Conservation (phyloP, 2,113 vertebrate genomes). For the Physeter macrocephalus region DNA sequence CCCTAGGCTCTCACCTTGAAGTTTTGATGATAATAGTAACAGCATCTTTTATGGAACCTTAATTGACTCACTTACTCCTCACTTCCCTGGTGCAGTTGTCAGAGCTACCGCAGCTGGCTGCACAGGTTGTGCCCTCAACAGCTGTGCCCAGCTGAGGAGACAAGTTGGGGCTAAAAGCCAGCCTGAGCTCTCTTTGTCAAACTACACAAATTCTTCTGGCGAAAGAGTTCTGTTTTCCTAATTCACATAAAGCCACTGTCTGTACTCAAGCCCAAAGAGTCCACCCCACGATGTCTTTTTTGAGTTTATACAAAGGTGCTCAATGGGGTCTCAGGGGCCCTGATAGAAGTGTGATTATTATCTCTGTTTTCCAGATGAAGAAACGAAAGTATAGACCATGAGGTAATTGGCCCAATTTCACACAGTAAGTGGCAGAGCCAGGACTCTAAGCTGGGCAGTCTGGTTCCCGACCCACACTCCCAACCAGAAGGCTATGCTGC, state of each 20-base stretch:
- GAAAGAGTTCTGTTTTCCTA: background rate
- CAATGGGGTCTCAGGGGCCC: background rate
- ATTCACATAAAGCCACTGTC: background rate
- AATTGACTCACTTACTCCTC: background rate
- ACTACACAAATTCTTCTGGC: background rate
- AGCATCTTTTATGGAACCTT: background rate
- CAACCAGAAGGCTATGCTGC: background rate
- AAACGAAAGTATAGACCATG: background rate
- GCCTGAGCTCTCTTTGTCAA: background rate
- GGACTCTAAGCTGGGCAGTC: background rate
- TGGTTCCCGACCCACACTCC: background rate
- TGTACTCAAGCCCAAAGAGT: too few species aligned
- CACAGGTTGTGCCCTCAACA: background rate
- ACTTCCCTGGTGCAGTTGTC: background rate
- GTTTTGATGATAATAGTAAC: background rate
- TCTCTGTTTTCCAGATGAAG: background rate
- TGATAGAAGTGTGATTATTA: background rate
- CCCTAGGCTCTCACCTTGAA: background rate
- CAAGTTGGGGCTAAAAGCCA: background rate
- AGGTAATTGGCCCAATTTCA: background rate
- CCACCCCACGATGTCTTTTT: background rate
- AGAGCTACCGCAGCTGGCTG: background rate
- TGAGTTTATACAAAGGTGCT: background rate
- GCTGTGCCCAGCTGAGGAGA: background rate
- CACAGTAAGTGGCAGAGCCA: background rate